Conservation (phyloP, 2,113 vertebrate genomes). For the Chlamydotis undulata region DNA sequence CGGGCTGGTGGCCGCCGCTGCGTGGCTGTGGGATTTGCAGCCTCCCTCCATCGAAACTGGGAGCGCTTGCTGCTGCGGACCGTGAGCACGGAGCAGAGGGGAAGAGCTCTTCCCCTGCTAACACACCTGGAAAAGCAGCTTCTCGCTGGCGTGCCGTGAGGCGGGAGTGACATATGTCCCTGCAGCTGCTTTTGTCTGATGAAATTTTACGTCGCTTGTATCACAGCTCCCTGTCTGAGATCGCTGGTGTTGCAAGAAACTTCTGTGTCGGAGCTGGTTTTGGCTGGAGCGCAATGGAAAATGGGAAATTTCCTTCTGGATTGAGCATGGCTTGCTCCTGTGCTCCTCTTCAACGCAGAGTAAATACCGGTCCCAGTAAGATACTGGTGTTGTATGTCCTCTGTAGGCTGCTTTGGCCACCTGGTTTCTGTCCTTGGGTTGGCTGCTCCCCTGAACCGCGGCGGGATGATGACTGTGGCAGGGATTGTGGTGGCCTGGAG, state of each 20-base stretch:
- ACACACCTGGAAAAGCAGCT: neutral
- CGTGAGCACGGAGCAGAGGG: fast-evolving
- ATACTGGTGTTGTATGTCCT: neutral
- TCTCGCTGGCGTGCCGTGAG: neutral
- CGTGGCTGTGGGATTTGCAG: neutral
- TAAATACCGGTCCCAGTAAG: neutral
- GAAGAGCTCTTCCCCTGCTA: neutral
- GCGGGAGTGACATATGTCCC: neutral
- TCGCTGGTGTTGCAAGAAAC: neutral
- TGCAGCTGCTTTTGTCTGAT: neutral
- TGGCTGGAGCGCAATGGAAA: neutral
- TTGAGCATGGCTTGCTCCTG: neutral
- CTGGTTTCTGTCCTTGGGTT: neutral
- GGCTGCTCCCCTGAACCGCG: neutral
- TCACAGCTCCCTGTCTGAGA: neutral
- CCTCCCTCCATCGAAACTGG: too few relatives aligned
- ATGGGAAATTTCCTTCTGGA: neutral
- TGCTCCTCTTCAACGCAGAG: neutral
- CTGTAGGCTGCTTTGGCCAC: neutral
- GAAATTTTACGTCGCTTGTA: neutral
- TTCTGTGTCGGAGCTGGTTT: neutral
- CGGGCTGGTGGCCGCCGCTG: neutral
- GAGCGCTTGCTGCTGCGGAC: neutral
- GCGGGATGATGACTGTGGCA: neutral
- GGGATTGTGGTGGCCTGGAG: neutral